These are phyloP conservation scores for Pao palembangensis DNA, from an alignment of 2,113 vertebrate species.

Conservation along the genomic window DNA sequence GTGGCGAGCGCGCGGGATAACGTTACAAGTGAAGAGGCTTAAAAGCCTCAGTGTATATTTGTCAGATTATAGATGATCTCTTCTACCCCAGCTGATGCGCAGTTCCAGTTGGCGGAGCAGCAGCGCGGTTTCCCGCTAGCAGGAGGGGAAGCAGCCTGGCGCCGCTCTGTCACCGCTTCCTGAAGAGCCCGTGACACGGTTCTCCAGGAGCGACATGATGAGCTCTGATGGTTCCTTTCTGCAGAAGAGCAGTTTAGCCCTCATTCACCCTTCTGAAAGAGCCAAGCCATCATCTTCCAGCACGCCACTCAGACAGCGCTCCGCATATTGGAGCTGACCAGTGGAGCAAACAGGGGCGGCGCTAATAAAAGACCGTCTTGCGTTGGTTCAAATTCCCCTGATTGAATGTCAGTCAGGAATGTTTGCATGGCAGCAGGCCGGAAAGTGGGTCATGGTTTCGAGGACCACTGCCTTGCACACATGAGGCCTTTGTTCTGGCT, in stretches of 20 bases:
- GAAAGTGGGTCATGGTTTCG: conserved; percentile 66
- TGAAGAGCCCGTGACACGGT: conserved; percentile 67
- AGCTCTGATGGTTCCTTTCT: conserved; percentile 77
- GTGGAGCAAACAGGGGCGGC: conserved; percentile 72
- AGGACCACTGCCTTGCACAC: conserved; percentile 63
- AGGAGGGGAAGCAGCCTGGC: conserved; percentile 16
- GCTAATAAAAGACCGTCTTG: conserved; percentile 78
- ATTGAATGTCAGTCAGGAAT: conserved; percentile 81
- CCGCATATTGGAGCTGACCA: conserved; percentile 73
- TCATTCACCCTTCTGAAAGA: conserved; percentile 74
- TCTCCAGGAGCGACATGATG: conserved; percentile 73
- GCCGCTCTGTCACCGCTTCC: conserved; percentile 56
- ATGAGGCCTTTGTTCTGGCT: conserved; percentile 65
- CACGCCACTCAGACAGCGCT: conserved; percentile 61
- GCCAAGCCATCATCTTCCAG: conserved; percentile 68
- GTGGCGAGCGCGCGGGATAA: conserved; percentile 5
- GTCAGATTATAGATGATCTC: conserved; percentile 58
- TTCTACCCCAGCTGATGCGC: conserved; percentile 46
- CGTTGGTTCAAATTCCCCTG: conserved; percentile 78
- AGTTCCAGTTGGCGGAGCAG: conserved; percentile 62
- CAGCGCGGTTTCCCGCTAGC: conserved; percentile 26
- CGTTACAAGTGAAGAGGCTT: conserved; percentile 34
- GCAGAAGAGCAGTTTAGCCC: conserved; percentile 77
- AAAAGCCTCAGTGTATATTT: conserved; percentile 42
- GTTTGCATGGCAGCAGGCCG: conserved; percentile 68